Evolutionary conservation across 1,140 invertebrate species (phyloP).

Genomic region (Drosophila melanica): DNA sequence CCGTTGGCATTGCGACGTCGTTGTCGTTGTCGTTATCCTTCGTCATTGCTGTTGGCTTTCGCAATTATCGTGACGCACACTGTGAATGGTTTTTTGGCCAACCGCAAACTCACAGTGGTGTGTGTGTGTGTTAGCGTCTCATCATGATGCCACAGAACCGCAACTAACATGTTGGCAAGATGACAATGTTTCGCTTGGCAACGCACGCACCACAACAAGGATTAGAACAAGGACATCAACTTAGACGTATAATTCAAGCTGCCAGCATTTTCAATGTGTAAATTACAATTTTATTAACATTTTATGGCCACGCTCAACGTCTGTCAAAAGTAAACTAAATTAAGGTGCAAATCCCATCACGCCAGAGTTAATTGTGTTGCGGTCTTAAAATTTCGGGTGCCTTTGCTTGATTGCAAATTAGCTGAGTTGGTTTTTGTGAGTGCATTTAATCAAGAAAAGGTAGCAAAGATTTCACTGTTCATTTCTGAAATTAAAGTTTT

Average conservation of each 20-base stretch:
- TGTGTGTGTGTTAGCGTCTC: conserved; percentile 51
- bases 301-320: conserved; percentile 14
- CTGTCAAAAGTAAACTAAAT: conserved; percentile 4
- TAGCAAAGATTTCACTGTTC: background rate
- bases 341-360: conserved; percentile 1
- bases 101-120: conserved; percentile 50
- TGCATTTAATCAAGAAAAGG: background rate
- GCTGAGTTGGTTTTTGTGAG: background rate
- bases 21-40: conserved; percentile 25
- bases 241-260: conserved; percentile 25
- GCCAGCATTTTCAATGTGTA: conserved; percentile 36
- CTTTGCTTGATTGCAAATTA: conserved; percentile 18
- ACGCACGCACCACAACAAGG: conserved; percentile 47
- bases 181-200: conserved; percentile 34
- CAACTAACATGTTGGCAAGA: conserved; percentile 62
- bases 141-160: conserved; percentile 75
- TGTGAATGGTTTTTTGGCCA: conserved; percentile 45
- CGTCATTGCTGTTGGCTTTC: conserved; percentile 44
- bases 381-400: background rate
- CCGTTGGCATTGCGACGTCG: conserved; percentile 45
- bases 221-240: conserved; percentile 42
- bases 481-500: too few relatives aligned
- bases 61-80: conserved; percentile 73
- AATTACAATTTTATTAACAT: conserved; percentile 66
- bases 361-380: conserved; percentile 22